Percentiles rank a stretch among this genome's conserved stretches.
phyloP scores from a whole-genome alignment of 2,797 vertebrate species.

The Rhyacichthys aspro region DNA sequence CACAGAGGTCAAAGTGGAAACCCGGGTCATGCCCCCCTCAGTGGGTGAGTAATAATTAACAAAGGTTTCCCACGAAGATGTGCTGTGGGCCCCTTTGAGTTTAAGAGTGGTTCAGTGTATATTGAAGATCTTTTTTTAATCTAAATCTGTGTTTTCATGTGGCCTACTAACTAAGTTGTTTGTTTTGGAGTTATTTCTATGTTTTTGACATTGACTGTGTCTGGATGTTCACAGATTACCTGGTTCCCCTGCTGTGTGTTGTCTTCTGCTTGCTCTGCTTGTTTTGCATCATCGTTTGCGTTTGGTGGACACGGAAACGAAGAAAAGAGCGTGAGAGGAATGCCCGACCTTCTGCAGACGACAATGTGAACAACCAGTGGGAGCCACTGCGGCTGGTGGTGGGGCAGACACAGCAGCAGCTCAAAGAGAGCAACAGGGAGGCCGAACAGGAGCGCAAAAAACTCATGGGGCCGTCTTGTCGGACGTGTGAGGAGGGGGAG shows the following conservation, averaged over 20 bases:
- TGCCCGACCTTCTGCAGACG: slow-evolving; percentile 65
- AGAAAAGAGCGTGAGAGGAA: slow-evolving; percentile 95
- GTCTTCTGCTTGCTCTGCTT: slow-evolving; percentile 89
- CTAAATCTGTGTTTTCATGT: too few species aligned
- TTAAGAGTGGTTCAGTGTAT: neutral
- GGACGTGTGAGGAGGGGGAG: slow-evolving; percentile 84
- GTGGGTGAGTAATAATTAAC: slow-evolving; percentile 75
- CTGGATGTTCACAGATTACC: slow-evolving; percentile 79
- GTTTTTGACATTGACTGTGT: neutral
- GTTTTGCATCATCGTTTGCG: slow-evolving; percentile 89
- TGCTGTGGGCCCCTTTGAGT: neutral
- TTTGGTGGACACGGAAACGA: slow-evolving; percentile 97
- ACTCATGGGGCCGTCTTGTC: slow-evolving; percentile 88
- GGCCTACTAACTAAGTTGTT: too few species aligned
- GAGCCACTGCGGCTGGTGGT: slow-evolving; percentile 89
- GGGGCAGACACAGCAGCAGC: slow-evolving; percentile 78
- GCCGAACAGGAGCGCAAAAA: slow-evolving; percentile 91
- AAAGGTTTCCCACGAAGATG: slow-evolving; percentile 35
- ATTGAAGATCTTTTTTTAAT: too few species aligned
- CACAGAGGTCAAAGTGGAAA: slow-evolving; percentile 96
- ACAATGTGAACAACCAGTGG: slow-evolving; percentile 95
- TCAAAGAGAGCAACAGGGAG: slow-evolving; percentile 89
- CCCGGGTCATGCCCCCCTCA: slow-evolving; percentile 80
- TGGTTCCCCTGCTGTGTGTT: slow-evolving; percentile 88
- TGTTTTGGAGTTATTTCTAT: neutral